Conservation (phyloP, 2,888 invertebrate genomes). For the Agriopis leucophaearia region DNA sequence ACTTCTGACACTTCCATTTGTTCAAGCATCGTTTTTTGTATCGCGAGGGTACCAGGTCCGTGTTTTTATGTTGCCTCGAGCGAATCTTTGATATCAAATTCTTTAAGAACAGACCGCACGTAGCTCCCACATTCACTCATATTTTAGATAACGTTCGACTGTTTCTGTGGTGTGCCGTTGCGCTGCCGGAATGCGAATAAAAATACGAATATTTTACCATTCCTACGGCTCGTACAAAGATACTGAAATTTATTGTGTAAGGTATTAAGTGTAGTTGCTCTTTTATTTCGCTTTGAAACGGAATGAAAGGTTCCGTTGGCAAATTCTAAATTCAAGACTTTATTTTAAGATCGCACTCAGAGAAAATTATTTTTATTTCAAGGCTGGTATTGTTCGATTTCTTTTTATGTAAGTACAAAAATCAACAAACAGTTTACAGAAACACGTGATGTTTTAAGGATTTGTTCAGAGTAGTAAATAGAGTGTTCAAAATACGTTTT, state of each 20-base stretch:
- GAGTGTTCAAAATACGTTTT: not conserved
- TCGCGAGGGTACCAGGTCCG: slow-evolving; percentile 46
- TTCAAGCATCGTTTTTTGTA: slow-evolving; percentile 34
- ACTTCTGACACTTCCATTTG: slow-evolving; percentile 31
- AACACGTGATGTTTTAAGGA: not conserved
- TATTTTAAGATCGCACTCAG: slow-evolving; percentile 21
- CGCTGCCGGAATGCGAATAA: slow-evolving; percentile 70
- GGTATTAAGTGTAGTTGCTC: slow-evolving; percentile 50
- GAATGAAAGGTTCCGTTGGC: slow-evolving; percentile 45
- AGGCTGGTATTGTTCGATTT: slow-evolving; percentile 1
- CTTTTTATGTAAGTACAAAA: not conserved
- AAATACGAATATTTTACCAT: slow-evolving; percentile 74
- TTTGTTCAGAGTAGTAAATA: not conserved
- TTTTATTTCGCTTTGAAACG: slow-evolving; percentile 50
- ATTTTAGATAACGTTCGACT: slow-evolving; percentile 81
- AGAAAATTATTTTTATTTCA: slow-evolving; percentile 9
- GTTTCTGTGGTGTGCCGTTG: slow-evolving; percentile 64
- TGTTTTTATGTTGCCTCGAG: slow-evolving; percentile 62
- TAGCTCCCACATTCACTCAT: slow-evolving; percentile 74
- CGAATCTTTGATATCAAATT: slow-evolving; percentile 82
- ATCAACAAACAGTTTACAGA: not conserved
- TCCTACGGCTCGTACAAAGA: slow-evolving; percentile 57
- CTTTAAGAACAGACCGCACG: slow-evolving; percentile 80
- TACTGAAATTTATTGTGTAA: slow-evolving; percentile 62
- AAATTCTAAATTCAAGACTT: slow-evolving; percentile 36